Evolutionary conservation across 2,797 vertebrate genomes (phyloP).

Genomic region (Galaxias olidus): DNA sequence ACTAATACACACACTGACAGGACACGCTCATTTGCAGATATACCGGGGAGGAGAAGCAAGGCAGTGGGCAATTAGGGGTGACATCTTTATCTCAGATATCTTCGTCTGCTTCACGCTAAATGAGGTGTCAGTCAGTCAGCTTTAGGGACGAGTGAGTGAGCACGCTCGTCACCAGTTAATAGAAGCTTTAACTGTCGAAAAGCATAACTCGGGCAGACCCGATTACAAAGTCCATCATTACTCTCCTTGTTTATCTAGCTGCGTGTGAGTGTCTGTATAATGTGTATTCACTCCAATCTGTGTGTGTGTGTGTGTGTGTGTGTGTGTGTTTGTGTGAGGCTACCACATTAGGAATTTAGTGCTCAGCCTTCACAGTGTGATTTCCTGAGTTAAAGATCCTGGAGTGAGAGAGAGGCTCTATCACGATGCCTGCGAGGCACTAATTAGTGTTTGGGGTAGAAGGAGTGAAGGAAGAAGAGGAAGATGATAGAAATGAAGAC

Average conservation of each 20-base stretch:
- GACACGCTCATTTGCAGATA: slow-evolving; percentile 50
- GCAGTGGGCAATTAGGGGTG: slow-evolving; percentile 49
- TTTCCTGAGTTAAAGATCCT: slow-evolving; percentile 28
- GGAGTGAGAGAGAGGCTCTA: slow-evolving; percentile 24
- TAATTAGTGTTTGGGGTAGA: slow-evolving; percentile 34
- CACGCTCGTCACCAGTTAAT: slow-evolving; percentile 14
- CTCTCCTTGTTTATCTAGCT: slow-evolving; percentile 50
- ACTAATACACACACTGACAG: slow-evolving; percentile 52
- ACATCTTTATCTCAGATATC: slow-evolving; percentile 51
- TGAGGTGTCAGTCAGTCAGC: slow-evolving; percentile 49
- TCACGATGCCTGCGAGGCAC: slow-evolving; percentile 26
- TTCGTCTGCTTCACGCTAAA: slow-evolving; percentile 33
- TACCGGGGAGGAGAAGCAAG: slow-evolving; percentile 33
- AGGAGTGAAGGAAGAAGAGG: too few relatives aligned
- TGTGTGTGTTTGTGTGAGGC: slow-evolving; percentile 13
- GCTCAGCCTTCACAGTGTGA: slow-evolving; percentile 10
- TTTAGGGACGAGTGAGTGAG: slow-evolving; percentile 39
- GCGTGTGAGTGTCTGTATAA: background rate
- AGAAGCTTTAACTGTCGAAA: slow-evolving; percentile 50
- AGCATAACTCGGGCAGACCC: slow-evolving; percentile 44
- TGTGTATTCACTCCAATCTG: background rate
- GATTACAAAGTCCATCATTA: slow-evolving; percentile 40
- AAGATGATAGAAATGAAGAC: background rate
- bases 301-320: slow-evolving; percentile 8
- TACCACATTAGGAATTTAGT: slow-evolving; percentile 24